Percentiles rank a stretch among this genome's conserved stretches.
Conservation (phyloP, 2,888 invertebrate species). For the Catotricha subobsoleta region DNA sequence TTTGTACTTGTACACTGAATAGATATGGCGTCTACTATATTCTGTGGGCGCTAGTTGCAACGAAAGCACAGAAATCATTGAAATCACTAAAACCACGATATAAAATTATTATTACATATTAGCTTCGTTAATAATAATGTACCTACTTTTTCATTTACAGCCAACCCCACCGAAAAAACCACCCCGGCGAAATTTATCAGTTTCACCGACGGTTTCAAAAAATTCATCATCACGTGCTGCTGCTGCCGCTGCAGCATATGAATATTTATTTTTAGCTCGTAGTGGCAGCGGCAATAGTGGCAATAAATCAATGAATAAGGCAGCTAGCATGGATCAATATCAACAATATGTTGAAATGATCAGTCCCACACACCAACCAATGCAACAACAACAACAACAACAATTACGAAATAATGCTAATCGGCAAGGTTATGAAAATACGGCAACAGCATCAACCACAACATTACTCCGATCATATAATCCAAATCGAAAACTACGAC, state of each 20-base stretch:
- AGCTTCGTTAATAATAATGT: no score
- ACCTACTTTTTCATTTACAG: slow-evolving; percentile 14
- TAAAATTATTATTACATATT: no score
- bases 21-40: no score
- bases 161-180: slow-evolving; percentile 78
- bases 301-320: neutral
- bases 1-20: no score
- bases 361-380: neutral
- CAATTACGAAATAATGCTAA: neutral
- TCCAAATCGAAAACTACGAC: slow-evolving; percentile 27
- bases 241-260: slow-evolving; percentile 31
- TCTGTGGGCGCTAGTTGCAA: no score
- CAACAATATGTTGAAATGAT: slow-evolving; percentile 3
- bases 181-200: slow-evolving; percentile 67
- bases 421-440: neutral
- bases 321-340: slow-evolving; percentile 9
- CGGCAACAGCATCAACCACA: neutral
- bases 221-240: slow-evolving; percentile 8
- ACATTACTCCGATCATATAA: slow-evolving; percentile 24
- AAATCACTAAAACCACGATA: no score
- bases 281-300: slow-evolving; percentile 32
- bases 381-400: neutral
- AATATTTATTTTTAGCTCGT: slow-evolving; percentile 43
- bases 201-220: slow-evolving; percentile 43
- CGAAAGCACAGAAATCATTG: no score